phyloP scores from a whole-genome alignment of 2,113 vertebrate species.

The Psettodes erumei region DNA sequence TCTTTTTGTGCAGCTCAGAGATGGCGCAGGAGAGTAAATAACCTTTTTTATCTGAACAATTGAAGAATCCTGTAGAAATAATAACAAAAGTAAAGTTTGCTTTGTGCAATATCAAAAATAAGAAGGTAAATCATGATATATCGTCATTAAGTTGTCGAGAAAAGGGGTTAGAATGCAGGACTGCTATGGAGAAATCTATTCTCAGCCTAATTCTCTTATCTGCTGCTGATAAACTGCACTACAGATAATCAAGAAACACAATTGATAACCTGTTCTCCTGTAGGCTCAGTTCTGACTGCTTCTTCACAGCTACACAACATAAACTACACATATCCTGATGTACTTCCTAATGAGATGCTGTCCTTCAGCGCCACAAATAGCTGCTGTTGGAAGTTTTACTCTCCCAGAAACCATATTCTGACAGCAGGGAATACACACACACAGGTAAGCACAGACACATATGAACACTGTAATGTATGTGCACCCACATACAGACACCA shows the following conservation, averaged over 20 bases:
- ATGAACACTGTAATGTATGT: conserved; percentile 25
- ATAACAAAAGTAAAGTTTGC: conserved; percentile 15
- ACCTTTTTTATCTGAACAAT: background rate
- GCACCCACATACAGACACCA: conserved; percentile 1
- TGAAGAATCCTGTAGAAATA: background rate
- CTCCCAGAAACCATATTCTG: conserved; percentile 48
- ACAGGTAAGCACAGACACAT: conserved; percentile 25
- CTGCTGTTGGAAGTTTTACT: conserved; percentile 59
- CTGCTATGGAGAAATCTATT: conserved; percentile 31
- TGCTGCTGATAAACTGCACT: conserved; percentile 62
- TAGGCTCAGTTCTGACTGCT: conserved; percentile 23
- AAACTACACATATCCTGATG: conserved; percentile 38
- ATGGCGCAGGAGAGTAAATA: conserved; percentile 23
- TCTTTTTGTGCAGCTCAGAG: background rate
- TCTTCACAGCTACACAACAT: conserved; percentile 28
- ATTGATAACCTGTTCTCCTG: conserved; percentile 60
- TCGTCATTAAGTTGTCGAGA: background rate
- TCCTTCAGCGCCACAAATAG: conserved; percentile 50
- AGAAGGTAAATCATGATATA: conserved; percentile 3
- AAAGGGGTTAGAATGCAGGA: conserved; percentile 7
- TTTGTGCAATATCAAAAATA: conserved; percentile 1
- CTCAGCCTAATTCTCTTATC: conserved; percentile 58
- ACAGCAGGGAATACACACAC: conserved; percentile 8
- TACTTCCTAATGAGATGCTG: conserved; percentile 55
- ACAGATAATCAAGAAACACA: conserved; percentile 70